phyloP scores from a whole-genome alignment of 2,113 vertebrate genomes.

The Aspiorhynchus laticeps region DNA sequence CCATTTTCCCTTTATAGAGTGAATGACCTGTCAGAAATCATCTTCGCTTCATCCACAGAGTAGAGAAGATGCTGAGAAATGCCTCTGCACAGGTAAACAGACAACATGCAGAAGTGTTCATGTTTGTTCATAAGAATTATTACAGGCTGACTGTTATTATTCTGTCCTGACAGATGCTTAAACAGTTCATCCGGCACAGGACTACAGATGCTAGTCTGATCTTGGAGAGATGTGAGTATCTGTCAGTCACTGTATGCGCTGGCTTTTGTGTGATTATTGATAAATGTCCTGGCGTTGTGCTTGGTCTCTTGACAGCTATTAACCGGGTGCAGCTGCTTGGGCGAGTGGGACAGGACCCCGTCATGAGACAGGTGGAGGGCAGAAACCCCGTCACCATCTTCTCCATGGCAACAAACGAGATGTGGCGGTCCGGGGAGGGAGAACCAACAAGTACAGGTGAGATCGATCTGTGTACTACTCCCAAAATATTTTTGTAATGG shows the following conservation, averaged over 20 bases:
- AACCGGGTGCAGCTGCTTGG: slow-evolving; percentile 93
- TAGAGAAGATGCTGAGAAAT: slow-evolving; percentile 70
- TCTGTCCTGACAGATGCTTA: slow-evolving; percentile 76
- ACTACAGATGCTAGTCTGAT: slow-evolving; percentile 78
- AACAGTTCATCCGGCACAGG: slow-evolving; percentile 78
- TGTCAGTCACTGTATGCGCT: neutral
- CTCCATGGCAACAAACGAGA: slow-evolving; percentile 95
- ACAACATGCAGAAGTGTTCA: neutral
- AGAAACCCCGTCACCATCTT: slow-evolving; percentile 96
- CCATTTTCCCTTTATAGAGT: neutral
- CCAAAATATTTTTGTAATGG: neutral
- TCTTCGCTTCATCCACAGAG: neutral
- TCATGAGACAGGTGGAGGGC: slow-evolving; percentile 95
- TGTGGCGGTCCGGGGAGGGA: slow-evolving; percentile 89
- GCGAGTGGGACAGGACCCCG: slow-evolving; percentile 93
- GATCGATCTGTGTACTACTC: too few relatives aligned
- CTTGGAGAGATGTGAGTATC: slow-evolving; percentile 90
- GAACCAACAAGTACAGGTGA: slow-evolving; percentile 75
- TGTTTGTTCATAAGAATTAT: neutral
- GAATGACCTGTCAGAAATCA: too few relatives aligned
- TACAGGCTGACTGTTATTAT: neutral
- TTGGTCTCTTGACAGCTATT: slow-evolving; percentile 76
- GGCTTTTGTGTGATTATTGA: too few relatives aligned
- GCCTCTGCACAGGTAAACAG: slow-evolving; percentile 68
- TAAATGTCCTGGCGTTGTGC: neutral